Base-by-base conservation (phyloP, 2,888 invertebrate genomes). In the Aleiodes testaceus region DNA sequence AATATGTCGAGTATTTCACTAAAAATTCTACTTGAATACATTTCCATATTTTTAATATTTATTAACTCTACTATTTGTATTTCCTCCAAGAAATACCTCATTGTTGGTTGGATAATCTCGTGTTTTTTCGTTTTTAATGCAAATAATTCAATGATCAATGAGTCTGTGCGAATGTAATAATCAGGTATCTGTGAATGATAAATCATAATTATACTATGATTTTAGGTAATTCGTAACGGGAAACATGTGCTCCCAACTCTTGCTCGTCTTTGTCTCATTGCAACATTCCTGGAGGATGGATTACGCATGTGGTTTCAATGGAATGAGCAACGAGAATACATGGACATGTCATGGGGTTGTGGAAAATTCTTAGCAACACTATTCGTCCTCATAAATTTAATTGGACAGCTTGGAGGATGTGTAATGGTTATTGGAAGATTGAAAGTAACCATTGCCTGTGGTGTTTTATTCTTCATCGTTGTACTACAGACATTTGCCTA, bases 241-340 rank as follows among this genome's bases (percentile, higher is more conserved):
- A 98, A 98, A 88, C 91, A 95, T 88, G 91, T 99, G 77, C 90
- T 99, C 80, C 99, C 99, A 26, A 98, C 98, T 78, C 92, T 98
- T 80, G 99, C 99, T 12, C 92, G 99, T 76, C 89, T 99, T 74
- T 99, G 98, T 88, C 92, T 99, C 73, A 97, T 99, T 85, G 97
- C 98, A 81, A 99, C 99, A 81, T 99, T 99, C 90, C 91, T 99
- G 75, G 99, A 99, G 89, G 99, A 99, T 90, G 99, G 99, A 1
- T 91, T 99, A 73, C 93, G 99, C 74, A 99, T 99, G 99, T 99
- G 97, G 94, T 95, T 97, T 84, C 99, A 99, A 88, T 99, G 98
- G 98, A 92, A 92, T 68, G 98, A 99, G 85, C 98, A 98, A 88
- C 91, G 97, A 52, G 97, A 98, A 87, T 99, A 98, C 88, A 98